These are phyloP conservation scores for Heliothis virescens DNA, from an alignment of 1,140 invertebrate species.

Conservation along the genomic window DNA sequence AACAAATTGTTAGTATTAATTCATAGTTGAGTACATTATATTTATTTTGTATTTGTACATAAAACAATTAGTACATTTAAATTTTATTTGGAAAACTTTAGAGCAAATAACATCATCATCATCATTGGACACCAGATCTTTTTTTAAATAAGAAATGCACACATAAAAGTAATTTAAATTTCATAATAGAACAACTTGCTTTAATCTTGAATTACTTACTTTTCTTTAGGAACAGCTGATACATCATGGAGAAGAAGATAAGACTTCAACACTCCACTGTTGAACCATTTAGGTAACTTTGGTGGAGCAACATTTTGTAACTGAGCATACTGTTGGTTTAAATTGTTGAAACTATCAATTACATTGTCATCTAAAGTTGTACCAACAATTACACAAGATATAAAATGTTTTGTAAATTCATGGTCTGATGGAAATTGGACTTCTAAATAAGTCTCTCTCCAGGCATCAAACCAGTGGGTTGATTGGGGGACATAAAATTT, in stretches of 20 bases:
- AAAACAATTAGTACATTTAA: no score
- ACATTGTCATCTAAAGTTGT: conserved; percentile 94
- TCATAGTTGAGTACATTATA: neutral
- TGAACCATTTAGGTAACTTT: conserved; percentile 97
- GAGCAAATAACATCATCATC: no score
- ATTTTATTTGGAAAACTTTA: no score
- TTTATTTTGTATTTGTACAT: no score
- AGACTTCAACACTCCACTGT: conserved; percentile 93
- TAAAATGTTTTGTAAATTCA: conserved; percentile 97
- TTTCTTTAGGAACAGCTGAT: conserved; percentile 74
- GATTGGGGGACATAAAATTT: conserved; percentile 90
- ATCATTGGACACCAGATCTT: no score
- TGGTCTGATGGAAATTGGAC: conserved; percentile 97
- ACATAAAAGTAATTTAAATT: neutral
- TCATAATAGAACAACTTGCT: neutral
- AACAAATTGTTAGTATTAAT: conserved; percentile 58
- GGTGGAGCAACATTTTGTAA: conserved; percentile 91
- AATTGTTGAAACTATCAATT: conserved; percentile 91
- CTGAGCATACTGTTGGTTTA: conserved; percentile 93
- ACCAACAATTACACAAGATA: conserved; percentile 96
- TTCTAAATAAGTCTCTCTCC: conserved; percentile 96
- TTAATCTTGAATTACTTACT: conserved; percentile 72
- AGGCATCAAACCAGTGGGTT: conserved; percentile 98
- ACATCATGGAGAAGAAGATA: conserved; percentile 96
- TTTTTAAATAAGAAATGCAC: no score